Percentiles rank a stretch among this genome's conserved stretches.
Evolutionary conservation across 2,888 invertebrate species (phyloP).

Genomic region (Coelinius sp.): DNA sequence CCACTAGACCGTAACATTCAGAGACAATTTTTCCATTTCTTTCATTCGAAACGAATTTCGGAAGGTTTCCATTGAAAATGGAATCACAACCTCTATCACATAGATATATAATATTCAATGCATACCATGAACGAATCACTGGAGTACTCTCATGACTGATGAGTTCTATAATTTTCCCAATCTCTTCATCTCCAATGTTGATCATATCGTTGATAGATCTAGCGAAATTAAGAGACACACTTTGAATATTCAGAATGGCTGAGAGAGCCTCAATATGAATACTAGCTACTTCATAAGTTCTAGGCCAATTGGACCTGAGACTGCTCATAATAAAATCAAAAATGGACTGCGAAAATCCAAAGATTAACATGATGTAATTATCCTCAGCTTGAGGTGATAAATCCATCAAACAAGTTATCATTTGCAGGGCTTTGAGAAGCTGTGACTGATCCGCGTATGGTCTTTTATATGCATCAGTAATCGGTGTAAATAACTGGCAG

Average conservation of each 20-base stretch:
- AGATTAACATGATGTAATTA: neutral
- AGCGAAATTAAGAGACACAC: neutral
- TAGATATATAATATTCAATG: neutral
- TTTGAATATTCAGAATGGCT: neutral
- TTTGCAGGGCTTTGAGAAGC: neutral
- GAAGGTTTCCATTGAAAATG: neutral
- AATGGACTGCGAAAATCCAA: conserved; percentile 37
- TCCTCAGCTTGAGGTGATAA: neutral
- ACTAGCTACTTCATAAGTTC: conserved; percentile 44
- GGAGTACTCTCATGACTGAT: neutral
- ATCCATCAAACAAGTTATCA: neutral
- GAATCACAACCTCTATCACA: neutral
- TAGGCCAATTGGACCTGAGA: conserved; percentile 40
- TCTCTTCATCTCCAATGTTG: neutral
- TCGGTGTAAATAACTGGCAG: conserved; percentile 46
- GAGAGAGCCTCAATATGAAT: conserved; percentile 38
- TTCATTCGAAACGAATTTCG: neutral
- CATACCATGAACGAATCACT: neutral
- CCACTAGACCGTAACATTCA: conserved; percentile 53
- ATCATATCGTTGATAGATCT: neutral
- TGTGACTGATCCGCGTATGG: conserved; percentile 55
- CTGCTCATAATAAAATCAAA: conserved; percentile 49
- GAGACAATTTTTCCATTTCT: conserved; percentile 50
- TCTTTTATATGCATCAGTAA: conserved; percentile 53
- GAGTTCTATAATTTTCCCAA: neutral